phyloP scores from a whole-genome alignment of 2,888 invertebrate species.

The Ischnus inquisitorius region DNA sequence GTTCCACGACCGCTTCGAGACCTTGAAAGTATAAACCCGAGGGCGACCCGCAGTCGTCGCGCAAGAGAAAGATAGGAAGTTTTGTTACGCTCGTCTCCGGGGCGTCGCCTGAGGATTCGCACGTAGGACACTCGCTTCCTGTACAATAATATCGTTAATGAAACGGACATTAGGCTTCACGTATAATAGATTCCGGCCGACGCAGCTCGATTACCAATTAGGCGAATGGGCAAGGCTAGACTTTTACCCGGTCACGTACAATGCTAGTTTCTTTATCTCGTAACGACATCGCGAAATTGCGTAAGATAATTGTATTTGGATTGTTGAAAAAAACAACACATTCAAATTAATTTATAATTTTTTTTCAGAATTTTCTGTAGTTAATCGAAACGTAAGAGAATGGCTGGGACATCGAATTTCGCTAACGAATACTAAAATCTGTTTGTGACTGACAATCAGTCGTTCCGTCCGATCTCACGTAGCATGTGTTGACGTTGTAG shows the following conservation, averaged over 20 bases:
- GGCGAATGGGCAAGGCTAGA: constrained; percentile 43
- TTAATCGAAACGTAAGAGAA: neutral
- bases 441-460: constrained; percentile 56
- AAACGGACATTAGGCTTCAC: constrained; percentile 62
- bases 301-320: neutral
- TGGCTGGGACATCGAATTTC: too few species aligned
- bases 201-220: constrained; percentile 63
- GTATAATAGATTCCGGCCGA: constrained; percentile 62
- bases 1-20: constrained; percentile 17
- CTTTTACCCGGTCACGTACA: neutral
- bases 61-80: constrained; percentile 60
- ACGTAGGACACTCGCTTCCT: constrained; percentile 67
- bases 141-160: constrained; percentile 60
- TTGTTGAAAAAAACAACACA: too few species aligned
- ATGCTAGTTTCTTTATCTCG: neutral
- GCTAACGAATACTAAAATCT: constrained; percentile 35
- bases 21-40: constrained; percentile 54
- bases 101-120: constrained; percentile 63
- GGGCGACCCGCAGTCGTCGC: neutral
- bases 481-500: constrained; percentile 66
- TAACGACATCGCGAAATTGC: neutral
- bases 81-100: constrained; percentile 43
- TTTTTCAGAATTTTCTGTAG: neutral
- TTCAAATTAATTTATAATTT: neutral
- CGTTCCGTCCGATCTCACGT: constrained; percentile 64